Conservation (phyloP, 2,888 invertebrate genomes). For the Nephrocerus scutellatus region DNA sequence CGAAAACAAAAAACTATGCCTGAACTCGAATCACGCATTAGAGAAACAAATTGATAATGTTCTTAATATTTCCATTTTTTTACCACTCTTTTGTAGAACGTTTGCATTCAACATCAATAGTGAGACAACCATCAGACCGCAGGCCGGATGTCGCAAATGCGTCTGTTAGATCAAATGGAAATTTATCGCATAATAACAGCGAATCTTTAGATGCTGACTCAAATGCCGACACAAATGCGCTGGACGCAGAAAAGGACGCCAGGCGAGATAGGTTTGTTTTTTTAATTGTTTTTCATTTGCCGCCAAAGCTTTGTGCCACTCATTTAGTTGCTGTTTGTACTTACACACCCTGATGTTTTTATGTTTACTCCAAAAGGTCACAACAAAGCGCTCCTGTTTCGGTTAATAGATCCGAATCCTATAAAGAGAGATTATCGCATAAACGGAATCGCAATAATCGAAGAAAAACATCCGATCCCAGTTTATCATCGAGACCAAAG, state of each 20-base stretch:
- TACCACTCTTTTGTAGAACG: constrained; percentile 35
- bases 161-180: constrained; percentile 38
- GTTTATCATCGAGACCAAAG: constrained; percentile 60
- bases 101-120: constrained; percentile 42
- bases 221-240: constrained; percentile 31
- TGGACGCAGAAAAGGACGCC: constrained; percentile 33
- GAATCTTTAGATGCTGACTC: constrained; percentile 30
- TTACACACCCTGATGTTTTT: background rate
- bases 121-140: constrained; percentile 46
- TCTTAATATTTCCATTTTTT: constrained; percentile 1
- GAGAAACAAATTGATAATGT: too few relatives aligned
- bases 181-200: constrained; percentile 29
- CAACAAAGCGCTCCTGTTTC: constrained; percentile 48
- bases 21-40: too few relatives aligned
- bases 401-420: constrained; percentile 64
- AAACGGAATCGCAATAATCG: constrained; percentile 59
- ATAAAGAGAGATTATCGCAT: constrained; percentile 62
- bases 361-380: constrained; percentile 20
- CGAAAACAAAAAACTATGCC: too few relatives aligned
- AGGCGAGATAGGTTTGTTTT: constrained; percentile 24
- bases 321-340: background rate
- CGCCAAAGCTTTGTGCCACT: constrained; percentile 15
- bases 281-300: constrained; percentile 7
- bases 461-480: constrained; percentile 75
- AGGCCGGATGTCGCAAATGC: constrained; percentile 42